phyloP scores from a whole-genome alignment of 2,113 vertebrate species.

The Pachycephala philippinensis region DNA sequence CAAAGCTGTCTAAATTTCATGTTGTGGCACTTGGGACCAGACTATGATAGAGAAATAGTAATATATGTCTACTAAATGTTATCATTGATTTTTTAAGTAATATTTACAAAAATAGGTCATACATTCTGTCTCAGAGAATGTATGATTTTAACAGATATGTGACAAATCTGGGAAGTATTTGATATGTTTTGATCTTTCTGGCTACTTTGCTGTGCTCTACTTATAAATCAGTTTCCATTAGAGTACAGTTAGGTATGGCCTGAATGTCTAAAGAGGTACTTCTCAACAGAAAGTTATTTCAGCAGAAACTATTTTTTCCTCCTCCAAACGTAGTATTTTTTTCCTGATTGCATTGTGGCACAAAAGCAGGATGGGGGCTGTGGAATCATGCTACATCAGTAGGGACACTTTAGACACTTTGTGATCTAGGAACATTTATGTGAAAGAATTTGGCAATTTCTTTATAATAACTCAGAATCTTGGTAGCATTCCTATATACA shows the following conservation, averaged over 20 bases:
- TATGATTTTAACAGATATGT: background rate
- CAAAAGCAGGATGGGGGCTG: background rate
- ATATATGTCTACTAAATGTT: background rate
- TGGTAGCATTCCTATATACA: background rate
- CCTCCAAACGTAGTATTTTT: background rate
- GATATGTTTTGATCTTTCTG: background rate
- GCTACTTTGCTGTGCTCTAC: background rate
- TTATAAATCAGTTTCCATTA: background rate
- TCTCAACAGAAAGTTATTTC: background rate
- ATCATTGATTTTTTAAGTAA: background rate
- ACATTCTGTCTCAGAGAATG: background rate
- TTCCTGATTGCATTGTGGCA: background rate
- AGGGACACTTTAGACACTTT: background rate
- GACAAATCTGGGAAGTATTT: background rate
- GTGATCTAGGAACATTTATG: background rate
- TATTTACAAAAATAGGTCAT: background rate
- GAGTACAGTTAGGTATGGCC: background rate
- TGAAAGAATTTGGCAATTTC: background rate
- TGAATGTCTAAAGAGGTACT: background rate
- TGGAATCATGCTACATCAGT: background rate
- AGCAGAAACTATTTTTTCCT: background rate
- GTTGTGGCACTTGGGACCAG: background rate
- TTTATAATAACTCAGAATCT: background rate
- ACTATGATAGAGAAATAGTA: background rate
- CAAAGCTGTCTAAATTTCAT: constrained; percentile 25